These are phyloP conservation scores for Macrosteles quadrilineatus DNA, from an alignment of 1,140 invertebrate species.

Conservation along the genomic window DNA sequence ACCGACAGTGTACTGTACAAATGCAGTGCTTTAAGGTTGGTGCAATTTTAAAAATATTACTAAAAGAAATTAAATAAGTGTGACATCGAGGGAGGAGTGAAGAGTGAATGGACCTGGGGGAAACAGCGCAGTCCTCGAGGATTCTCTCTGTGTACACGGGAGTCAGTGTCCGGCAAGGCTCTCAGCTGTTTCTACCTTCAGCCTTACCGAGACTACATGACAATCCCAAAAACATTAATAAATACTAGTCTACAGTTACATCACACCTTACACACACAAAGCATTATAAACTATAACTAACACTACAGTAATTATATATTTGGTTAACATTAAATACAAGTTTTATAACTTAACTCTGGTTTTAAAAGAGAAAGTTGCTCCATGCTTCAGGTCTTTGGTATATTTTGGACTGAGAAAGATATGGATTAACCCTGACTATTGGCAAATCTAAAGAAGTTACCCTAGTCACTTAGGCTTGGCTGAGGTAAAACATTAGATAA, in stretches of 20 bases:
- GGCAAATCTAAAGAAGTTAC: constrained; percentile 3
- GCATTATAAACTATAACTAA: constrained; percentile 27
- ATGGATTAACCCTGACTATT: constrained; percentile 20
- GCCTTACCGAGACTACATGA: constrained; percentile 1
- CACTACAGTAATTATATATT: constrained; percentile 29
- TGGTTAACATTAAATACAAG: constrained; percentile 29
- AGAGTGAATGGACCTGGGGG: not conserved
- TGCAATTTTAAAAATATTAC: constrained; percentile 16
- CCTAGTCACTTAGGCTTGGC: constrained; percentile 11
- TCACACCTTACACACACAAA: constrained; percentile 24
- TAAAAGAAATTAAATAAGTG: constrained; percentile 7
- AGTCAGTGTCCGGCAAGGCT: not conserved
- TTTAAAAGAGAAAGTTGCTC: constrained; percentile 21
- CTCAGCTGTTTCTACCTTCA: not conserved
- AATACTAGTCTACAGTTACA: constrained; percentile 3
- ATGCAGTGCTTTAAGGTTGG: not conserved
- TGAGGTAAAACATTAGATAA: constrained; percentile 19
- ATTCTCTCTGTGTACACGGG: not conserved
- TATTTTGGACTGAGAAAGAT: constrained; percentile 22
- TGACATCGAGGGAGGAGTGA: constrained; percentile 9
- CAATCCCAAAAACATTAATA: constrained; percentile 15
- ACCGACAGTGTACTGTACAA: constrained; percentile 15
- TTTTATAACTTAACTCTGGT: constrained; percentile 23
- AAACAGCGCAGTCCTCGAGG: not conserved
- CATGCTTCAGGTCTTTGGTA: constrained; percentile 22